These are phyloP conservation scores for Megaceryle torquata DNA, from an alignment of 2,113 vertebrate genomes.

Conservation along the genomic window DNA sequence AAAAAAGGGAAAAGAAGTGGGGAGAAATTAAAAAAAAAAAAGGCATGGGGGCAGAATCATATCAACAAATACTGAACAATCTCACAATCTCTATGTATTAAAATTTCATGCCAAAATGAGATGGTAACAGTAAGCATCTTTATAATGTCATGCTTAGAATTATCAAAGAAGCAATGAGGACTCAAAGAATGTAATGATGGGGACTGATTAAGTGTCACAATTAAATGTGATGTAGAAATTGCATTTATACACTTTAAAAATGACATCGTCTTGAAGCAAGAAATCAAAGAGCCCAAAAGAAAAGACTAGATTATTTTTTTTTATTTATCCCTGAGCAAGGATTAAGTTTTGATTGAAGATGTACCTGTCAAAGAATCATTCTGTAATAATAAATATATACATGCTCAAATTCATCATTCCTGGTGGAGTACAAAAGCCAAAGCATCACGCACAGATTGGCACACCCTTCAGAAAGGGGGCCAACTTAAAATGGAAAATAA, in stretches of 20 bases:
- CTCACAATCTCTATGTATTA: not conserved
- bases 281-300: not conserved
- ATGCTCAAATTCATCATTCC: not conserved
- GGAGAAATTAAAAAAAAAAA: not conserved
- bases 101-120: not conserved
- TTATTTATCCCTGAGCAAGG: not conserved
- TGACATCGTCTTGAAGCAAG: not conserved
- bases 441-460: not conserved
- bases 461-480: not conserved
- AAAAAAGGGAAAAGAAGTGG: not conserved
- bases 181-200: not conserved
- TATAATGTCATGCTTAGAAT: not conserved
- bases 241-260: not conserved
- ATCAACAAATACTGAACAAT: constrained; percentile 18
- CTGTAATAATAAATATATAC: not conserved
- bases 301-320: not conserved
- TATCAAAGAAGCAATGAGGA: not conserved
- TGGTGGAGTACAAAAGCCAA: not conserved
- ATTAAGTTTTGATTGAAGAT: not conserved
- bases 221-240: not conserved
- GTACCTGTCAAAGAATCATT: not conserved
- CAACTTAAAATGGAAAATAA: not conserved
- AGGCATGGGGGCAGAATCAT: accelerated
- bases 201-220: not conserved
- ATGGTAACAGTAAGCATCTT: not conserved